Evolutionary conservation across 1,140 invertebrate genomes (phyloP).

Genomic region (Bathynomus jamesi): DNA sequence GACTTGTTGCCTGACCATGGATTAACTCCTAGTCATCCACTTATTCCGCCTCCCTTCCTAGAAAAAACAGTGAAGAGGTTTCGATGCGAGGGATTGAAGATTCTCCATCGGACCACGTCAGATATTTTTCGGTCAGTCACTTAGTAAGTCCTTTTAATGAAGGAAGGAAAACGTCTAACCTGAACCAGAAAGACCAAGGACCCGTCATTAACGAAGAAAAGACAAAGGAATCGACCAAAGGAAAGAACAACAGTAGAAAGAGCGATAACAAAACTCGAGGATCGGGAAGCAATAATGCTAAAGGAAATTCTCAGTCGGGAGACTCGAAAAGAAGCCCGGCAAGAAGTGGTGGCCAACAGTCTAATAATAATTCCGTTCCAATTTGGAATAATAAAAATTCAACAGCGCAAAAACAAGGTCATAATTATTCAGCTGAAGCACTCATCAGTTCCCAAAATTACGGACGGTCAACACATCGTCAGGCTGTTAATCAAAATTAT

Average conservation of each 20-base stretch:
- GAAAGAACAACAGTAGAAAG: conserved; percentile 22
- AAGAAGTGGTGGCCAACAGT: conserved; percentile 29
- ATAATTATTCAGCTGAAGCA: conserved; percentile 34
- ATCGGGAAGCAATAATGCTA: conserved; percentile 14
- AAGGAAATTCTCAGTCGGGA: conserved; percentile 19
- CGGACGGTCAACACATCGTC: conserved; percentile 21
- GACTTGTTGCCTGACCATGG: conserved; percentile 22
- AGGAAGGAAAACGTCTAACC: conserved; percentile 10
- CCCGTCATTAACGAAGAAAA: conserved; percentile 27
- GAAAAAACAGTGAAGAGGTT: conserved; percentile 21
- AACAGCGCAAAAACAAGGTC: conserved; percentile 23
- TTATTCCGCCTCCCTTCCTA: conserved; percentile 20
- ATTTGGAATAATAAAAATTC: conserved; percentile 34
- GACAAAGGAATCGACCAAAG: conserved; percentile 19
- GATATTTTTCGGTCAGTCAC: conserved; percentile 33
- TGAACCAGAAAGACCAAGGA: conserved; percentile 17
- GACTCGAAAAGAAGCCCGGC: conserved; percentile 28
- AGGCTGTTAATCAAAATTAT: conserved; percentile 33
- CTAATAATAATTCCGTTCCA: conserved; percentile 11
- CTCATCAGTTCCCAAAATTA: conserved; percentile 35
- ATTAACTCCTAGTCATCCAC: conserved; percentile 20
- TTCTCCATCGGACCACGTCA: conserved; percentile 26
- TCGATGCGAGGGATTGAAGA: conserved; percentile 22
- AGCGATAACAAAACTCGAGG: conserved; percentile 31
- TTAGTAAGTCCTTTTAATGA: conserved; percentile 30